These are phyloP conservation scores for Drosophila arizonae DNA, from an alignment of 1,140 invertebrate species.

Conservation along the genomic window DNA sequence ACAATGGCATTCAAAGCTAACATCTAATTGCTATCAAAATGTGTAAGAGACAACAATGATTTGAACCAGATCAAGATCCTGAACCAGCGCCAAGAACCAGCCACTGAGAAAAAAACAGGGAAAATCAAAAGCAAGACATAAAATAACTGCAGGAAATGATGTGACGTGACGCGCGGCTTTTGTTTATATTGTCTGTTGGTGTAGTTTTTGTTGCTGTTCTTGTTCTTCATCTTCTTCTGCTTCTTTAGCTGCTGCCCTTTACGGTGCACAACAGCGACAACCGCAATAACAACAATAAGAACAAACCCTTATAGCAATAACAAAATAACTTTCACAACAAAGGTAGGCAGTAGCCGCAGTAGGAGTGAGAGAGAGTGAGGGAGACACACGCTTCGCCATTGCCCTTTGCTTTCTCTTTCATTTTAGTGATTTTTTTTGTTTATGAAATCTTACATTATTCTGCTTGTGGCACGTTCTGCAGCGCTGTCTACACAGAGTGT, in stretches of 20 bases:
- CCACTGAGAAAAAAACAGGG: not conserved
- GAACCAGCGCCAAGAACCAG: conserved; percentile 1
- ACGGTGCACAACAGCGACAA: conserved; percentile 51
- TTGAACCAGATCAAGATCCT: conserved; percentile 25
- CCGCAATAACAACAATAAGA: conserved; percentile 42
- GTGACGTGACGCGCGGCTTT: conserved; percentile 66
- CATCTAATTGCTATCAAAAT: conserved; percentile 59
- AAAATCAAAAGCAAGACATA: conserved; percentile 65
- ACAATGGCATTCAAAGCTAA: conserved; percentile 23
- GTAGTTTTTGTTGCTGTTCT: conserved; percentile 13
- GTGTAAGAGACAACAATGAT: conserved; percentile 30
- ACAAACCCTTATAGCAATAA: conserved; percentile 47
- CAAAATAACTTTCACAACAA: conserved; percentile 52
- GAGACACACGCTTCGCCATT: not conserved
- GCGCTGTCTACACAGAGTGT: not conserved
- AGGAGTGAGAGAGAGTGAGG: too few species aligned
- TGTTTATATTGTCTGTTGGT: conserved; percentile 51
- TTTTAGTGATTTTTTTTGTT: conserved; percentile 41
- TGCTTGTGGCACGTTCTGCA: conserved; percentile 71
- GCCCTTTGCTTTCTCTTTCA: conserved; percentile 2
- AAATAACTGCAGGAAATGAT: conserved; percentile 75
- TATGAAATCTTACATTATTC: conserved; percentile 73
- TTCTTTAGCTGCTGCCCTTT: conserved; percentile 39
- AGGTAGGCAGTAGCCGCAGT: not conserved
- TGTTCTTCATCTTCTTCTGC: conserved; percentile 4